These are phyloP conservation scores for Trissolcus basalis DNA, from an alignment of 1,140 invertebrate genomes.

Conservation along the genomic window DNA sequence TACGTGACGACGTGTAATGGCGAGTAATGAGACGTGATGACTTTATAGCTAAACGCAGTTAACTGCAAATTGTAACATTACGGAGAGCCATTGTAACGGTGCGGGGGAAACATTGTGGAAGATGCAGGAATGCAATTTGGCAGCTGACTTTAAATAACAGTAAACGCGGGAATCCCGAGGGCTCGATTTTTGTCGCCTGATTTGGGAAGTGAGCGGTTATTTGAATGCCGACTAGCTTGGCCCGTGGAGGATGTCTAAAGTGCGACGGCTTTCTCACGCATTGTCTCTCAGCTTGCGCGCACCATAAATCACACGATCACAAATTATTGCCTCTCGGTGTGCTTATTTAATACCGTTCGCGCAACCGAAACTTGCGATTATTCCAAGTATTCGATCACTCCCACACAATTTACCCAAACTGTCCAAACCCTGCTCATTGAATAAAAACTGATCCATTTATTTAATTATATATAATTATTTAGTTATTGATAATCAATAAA, in stretches of 20 bases:
- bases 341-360: slow-evolving; percentile 39
- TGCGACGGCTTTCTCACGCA: slow-evolving; percentile 36
- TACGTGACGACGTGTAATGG: neutral
- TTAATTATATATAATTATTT: too few species aligned
- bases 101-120: slow-evolving; percentile 6
- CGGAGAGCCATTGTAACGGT: slow-evolving; percentile 17
- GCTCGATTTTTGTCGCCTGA: neutral
- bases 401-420: too few species aligned
- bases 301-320: slow-evolving; percentile 39
- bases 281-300: slow-evolving; percentile 32
- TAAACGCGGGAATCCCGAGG: slow-evolving; percentile 13
- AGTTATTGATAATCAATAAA: too few species aligned
- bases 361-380: slow-evolving; percentile 40
- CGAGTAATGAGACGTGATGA: slow-evolving; percentile 7
- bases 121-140: slow-evolving; percentile 36
- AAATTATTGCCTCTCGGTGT: slow-evolving; percentile 36
- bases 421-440: slow-evolving; percentile 30
- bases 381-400: slow-evolving; percentile 22
- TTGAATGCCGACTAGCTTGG: too few species aligned
- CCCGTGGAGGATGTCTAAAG: neutral
- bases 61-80: slow-evolving; percentile 49
- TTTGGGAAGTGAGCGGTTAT: neutral
- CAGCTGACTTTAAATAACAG: slow-evolving; percentile 31
- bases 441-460: too few species aligned
- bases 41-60: slow-evolving; percentile 28